phyloP scores from a whole-genome alignment of 2,113 vertebrate species.

The Plestiodon gilberti region DNA sequence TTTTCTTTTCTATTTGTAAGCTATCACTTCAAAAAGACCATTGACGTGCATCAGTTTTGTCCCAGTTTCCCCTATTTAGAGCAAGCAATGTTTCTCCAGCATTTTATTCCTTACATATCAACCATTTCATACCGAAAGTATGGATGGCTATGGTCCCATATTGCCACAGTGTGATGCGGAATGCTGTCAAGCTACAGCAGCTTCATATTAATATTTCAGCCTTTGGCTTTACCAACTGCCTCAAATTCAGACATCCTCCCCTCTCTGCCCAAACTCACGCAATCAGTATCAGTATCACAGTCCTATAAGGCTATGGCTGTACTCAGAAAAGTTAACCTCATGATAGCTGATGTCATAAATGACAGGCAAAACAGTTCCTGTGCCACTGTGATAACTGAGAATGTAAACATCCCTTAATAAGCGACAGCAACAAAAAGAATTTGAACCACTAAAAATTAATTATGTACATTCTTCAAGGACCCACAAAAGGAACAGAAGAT shows the following conservation, averaged over 20 bases:
- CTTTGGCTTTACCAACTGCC: neutral
- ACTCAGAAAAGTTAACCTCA: neutral
- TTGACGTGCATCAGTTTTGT: neutral
- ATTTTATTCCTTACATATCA: neutral
- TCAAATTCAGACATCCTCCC: neutral
- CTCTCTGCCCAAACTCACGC: neutral
- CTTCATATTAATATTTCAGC: neutral
- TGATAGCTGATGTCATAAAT: slow-evolving; percentile 11
- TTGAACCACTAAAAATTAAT: neutral
- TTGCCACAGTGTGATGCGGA: neutral
- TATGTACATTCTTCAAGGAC: neutral
- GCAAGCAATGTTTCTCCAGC: neutral
- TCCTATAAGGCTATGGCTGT: slow-evolving; percentile 1
- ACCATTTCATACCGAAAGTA: neutral
- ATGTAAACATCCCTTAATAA: neutral
- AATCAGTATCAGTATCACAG: neutral
- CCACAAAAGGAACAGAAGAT: neutral
- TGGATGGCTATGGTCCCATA: rapidly evolving
- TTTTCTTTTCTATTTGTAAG: neutral
- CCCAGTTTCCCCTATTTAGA: neutral
- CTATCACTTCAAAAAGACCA: neutral
- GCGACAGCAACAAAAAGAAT: neutral
- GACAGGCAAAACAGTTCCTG: slow-evolving; percentile 7
- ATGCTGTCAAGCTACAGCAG: neutral
- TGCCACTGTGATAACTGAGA: neutral